phyloP scores from a whole-genome alignment of 2,113 vertebrate genomes.

The Poeciliopsis retropinna region DNA sequence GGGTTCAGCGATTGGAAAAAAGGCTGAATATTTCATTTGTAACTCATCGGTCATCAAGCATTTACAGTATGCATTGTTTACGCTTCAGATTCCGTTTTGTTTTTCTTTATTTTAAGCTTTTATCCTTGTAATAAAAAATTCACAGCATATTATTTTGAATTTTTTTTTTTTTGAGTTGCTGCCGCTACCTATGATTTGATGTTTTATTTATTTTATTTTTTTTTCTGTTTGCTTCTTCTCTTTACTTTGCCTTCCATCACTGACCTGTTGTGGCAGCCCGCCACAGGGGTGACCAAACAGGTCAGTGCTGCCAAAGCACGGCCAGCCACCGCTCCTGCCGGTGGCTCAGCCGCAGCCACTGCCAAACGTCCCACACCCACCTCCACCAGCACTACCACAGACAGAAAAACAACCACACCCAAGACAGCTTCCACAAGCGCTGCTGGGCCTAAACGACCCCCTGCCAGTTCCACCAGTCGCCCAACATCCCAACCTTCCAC shows the following conservation, averaged over 20 bases:
- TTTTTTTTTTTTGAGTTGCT: slow-evolving; percentile 44
- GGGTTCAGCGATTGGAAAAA: background rate
- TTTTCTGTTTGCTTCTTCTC: slow-evolving; percentile 42
- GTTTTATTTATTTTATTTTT: slow-evolving; percentile 30
- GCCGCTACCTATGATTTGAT: slow-evolving; percentile 61
- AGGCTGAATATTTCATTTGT: no score
- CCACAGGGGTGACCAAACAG: slow-evolving; percentile 78
- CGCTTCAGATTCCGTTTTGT: background rate
- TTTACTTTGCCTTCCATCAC: slow-evolving; percentile 62
- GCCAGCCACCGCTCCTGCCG: slow-evolving; percentile 56
- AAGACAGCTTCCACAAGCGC: slow-evolving; percentile 69
- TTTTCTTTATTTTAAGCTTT: background rate
- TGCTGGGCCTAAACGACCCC: slow-evolving; percentile 70
- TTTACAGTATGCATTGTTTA: no score
- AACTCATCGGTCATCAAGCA: background rate
- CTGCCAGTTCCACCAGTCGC: slow-evolving; percentile 53
- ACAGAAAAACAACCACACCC: slow-evolving; percentile 85
- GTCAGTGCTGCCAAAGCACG: slow-evolving; percentile 79
- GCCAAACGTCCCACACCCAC: slow-evolving; percentile 80
- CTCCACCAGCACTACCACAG: slow-evolving; percentile 49
- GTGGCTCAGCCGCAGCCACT: slow-evolving; percentile 56
- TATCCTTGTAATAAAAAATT: background rate
- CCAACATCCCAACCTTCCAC: slow-evolving; percentile 43
- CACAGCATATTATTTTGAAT: slow-evolving; percentile 11
- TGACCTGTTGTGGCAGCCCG: slow-evolving; percentile 78